phyloP scores from a whole-genome alignment of 2,888 invertebrate genomes.

The Limnephilus auricula region DNA sequence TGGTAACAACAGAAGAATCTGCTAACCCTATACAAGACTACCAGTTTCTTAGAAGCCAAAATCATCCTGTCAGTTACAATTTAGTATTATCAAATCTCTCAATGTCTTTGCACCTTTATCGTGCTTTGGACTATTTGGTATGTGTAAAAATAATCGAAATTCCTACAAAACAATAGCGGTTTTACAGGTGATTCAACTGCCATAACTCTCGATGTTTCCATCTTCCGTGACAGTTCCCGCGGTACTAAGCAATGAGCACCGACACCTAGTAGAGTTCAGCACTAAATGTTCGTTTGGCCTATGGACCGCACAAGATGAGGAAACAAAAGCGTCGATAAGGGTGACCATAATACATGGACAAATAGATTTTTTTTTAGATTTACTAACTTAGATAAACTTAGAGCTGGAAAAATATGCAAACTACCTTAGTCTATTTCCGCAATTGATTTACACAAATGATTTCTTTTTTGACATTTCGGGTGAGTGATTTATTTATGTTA shows the following conservation, averaged over 20 bases:
- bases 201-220: constrained; percentile 5
- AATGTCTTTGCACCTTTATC: background rate
- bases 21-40: no score
- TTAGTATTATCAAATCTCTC: background rate
- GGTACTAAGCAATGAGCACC: background rate
- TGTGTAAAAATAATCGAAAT: background rate
- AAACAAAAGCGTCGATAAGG: constrained; percentile 9
- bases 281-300: constrained; percentile 21
- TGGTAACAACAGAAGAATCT: no score
- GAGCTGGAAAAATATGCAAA: background rate
- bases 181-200: background rate
- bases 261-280: background rate
- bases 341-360: background rate
- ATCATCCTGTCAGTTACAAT: no score
- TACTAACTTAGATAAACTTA: no score
- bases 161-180: constrained; percentile 2
- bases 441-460: background rate
- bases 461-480: no score
- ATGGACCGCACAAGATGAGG: constrained; percentile 18
- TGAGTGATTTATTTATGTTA: no score
- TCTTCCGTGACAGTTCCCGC: constrained; percentile 6
- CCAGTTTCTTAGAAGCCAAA: no score
- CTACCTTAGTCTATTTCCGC: background rate
- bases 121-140: background rate
- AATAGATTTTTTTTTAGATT: no score